Percentiles rank a stretch among this genome's conserved stretches.
Evolutionary conservation across 2,888 invertebrate species (phyloP).

Genomic region (Gastracanthus pulcherrimus): DNA sequence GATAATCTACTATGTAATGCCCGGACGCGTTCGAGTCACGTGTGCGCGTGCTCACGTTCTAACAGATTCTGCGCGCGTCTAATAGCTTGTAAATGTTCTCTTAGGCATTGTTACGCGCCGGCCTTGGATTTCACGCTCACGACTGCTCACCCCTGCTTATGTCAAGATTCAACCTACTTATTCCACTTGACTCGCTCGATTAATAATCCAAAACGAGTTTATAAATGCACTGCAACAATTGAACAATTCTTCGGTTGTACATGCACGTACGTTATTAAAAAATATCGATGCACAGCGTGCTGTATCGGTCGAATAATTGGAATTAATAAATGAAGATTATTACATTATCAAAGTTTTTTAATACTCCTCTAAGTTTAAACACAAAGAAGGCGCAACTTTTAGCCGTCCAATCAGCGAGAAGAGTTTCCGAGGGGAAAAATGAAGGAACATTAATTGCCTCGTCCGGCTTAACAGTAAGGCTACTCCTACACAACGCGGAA

Average conservation of each 20-base stretch:
- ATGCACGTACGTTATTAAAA: not conserved
- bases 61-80: conserved; percentile 36
- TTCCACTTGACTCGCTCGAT: not conserved
- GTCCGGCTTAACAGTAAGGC: not conserved
- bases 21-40: conserved; percentile 39
- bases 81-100: conserved; percentile 41
- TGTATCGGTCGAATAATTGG: conserved; percentile 12
- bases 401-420: conserved; percentile 15
- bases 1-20: conserved; percentile 35
- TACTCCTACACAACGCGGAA: not conserved
- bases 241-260: not conserved
- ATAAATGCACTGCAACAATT: too few species aligned
- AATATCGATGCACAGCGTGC: not conserved
- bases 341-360: conserved; percentile 26
- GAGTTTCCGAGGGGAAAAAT: not conserved
- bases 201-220: too few species aligned
- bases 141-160: not conserved
- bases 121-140: conserved; percentile 23
- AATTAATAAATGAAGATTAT: conserved; percentile 19
- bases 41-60: conserved; percentile 6
- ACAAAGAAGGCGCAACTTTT: conserved; percentile 8
- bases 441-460: not conserved
- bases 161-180: conserved; percentile 24
- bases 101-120: not conserved
- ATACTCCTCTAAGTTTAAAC: conserved; percentile 30